Evolutionary conservation across 2,797 vertebrate genomes (phyloP).

Genomic region (Tympanoctomys barrerae): DNA sequence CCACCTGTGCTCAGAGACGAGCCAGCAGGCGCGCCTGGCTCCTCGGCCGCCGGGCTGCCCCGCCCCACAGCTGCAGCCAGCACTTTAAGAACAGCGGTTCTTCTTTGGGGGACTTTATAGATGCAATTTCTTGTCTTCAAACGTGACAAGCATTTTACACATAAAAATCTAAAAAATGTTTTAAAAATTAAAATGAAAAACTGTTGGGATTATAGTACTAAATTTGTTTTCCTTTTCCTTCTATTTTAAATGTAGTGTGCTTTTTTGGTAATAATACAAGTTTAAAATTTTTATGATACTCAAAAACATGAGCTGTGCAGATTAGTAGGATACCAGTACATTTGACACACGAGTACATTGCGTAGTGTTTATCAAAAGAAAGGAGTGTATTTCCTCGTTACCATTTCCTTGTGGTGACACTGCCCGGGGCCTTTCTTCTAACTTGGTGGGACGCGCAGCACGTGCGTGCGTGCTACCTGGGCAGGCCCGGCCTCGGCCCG

Average conservation of each 20-base stretch:
- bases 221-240: neutral
- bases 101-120: neutral
- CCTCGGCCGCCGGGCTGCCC: no score
- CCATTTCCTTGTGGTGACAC: no score
- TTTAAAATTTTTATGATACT: neutral
- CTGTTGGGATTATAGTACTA: neutral
- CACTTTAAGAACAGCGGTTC: neutral
- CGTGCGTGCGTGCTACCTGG: rapidly evolving
- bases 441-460: no score
- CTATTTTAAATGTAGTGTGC: neutral
- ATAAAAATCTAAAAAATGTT: neutral
- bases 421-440: neutral
- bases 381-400: neutral
- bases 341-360: no score
- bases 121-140: neutral
- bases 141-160: neutral
- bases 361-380: neutral
- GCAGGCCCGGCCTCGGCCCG: no score
- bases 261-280: neutral
- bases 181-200: neutral
- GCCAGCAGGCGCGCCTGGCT: neutral
- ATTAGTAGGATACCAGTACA: no score
- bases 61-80: neutral
- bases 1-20: neutral
- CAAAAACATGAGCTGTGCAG: neutral